These are phyloP conservation scores for Capromys pilorides DNA, from an alignment of 2,797 vertebrate genomes.

Conservation along the genomic window DNA sequence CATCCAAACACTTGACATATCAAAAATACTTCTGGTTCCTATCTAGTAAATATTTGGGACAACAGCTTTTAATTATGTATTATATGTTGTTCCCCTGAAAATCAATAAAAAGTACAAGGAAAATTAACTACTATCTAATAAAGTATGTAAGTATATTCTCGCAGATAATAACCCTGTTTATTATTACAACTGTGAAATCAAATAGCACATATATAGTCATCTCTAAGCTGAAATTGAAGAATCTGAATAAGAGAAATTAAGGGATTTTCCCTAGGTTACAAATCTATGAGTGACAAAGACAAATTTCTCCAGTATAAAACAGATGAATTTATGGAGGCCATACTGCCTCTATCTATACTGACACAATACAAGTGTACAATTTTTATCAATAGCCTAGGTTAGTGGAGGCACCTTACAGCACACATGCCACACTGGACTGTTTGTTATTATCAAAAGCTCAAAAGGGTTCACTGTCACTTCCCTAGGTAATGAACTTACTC, in stretches of 20 bases:
- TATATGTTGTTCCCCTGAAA: conserved; percentile 12
- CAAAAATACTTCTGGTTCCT: neutral
- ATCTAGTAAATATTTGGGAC: neutral
- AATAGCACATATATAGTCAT: neutral
- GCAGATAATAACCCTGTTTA: neutral
- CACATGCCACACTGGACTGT: neutral
- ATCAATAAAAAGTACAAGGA: conserved; percentile 42
- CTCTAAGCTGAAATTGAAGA: neutral
- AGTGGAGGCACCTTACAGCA: neutral
- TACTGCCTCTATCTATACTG: neutral
- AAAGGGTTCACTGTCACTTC: neutral
- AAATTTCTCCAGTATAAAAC: conserved; percentile 36
- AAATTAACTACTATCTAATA: conserved; percentile 45
- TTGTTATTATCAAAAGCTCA: neutral
- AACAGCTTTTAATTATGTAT: neutral
- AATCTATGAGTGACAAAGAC: neutral
- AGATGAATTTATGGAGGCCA: conserved; percentile 5
- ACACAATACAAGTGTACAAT: neutral
- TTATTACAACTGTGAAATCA: conserved; percentile 39
- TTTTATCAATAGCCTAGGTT: conserved; percentile 4
- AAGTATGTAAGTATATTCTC: conserved; percentile 4
- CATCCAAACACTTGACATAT: neutral
- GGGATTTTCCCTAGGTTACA: neutral
- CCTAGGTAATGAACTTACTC: neutral
- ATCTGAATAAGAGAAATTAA: neutral